These are phyloP conservation scores for Pseudonaja textilis DNA, from an alignment of 2,113 vertebrate genomes.

Conservation along the genomic window DNA sequence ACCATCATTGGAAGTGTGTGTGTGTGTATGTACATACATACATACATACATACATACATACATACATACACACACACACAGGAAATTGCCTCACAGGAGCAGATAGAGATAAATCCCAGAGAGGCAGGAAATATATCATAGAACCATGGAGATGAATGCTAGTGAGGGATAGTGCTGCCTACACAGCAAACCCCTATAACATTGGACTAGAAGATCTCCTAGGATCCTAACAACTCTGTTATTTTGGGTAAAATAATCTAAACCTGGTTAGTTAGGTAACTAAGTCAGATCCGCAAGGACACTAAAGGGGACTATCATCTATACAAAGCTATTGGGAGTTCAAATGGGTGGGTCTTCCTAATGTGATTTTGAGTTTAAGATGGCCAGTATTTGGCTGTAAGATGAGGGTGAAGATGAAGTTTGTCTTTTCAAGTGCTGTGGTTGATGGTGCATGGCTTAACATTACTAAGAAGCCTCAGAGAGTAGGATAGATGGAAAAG, in stretches of 20 bases:
- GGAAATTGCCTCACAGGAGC: no score
- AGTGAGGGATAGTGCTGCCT: no score
- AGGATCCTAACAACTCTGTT: neutral
- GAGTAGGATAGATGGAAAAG: neutral
- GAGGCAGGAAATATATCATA: no score
- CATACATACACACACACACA: no score
- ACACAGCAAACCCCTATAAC: no score
- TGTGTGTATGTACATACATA: no score
- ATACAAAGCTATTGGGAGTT: neutral
- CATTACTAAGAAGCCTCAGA: neutral
- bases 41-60: no score
- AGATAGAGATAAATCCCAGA: no score
- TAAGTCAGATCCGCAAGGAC: neutral
- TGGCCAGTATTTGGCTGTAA: neutral
- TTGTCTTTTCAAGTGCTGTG: neutral
- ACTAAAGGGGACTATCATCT: neutral
- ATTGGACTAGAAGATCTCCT: neutral
- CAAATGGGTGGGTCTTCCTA: neutral
- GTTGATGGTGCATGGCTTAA: neutral
- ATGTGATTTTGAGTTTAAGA: neutral
- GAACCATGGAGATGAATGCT: no score
- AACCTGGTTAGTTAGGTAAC: neutral
- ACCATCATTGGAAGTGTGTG: no score
- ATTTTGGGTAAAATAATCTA: neutral
- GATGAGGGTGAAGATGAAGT: neutral